These are phyloP conservation scores for Pollimyrus isidori DNA, from an alignment of 2,113 vertebrate genomes.

Conservation along the genomic window DNA sequence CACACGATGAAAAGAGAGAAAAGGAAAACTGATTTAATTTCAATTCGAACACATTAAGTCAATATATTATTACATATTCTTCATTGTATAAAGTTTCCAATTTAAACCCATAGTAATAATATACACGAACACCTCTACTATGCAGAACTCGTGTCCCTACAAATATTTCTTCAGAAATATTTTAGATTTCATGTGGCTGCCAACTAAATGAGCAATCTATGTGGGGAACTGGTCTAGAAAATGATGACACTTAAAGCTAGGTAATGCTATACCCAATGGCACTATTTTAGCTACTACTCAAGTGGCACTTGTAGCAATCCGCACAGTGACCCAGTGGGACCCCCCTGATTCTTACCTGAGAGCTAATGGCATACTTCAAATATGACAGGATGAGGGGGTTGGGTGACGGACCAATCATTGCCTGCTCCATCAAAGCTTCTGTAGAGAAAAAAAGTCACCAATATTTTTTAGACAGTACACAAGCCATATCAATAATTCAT, in stretches of 20 bases:
- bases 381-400: constrained; percentile 96
- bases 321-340: neutral
- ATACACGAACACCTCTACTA: neutral
- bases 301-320: neutral
- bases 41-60: neutral
- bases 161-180: neutral
- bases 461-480: neutral
- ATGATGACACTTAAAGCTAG: neutral
- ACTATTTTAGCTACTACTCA: neutral
- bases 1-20: neutral
- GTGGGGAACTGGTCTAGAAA: neutral
- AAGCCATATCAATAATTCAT: neutral
- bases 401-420: constrained; percentile 91
- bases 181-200: neutral
- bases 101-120: neutral
- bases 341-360: constrained; percentile 68
- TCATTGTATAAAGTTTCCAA: neutral
- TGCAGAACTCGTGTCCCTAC: neutral
- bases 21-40: neutral
- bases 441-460: constrained; percentile 32
- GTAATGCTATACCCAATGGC: neutral
- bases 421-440: constrained; percentile 95
- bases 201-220: neutral
- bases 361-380: constrained; percentile 93
- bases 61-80: neutral